Percentiles rank a stretch among this genome's conserved stretches.
Evolutionary conservation across 2,888 invertebrate genomes (phyloP).

Genomic region (Diploptera punctata): DNA sequence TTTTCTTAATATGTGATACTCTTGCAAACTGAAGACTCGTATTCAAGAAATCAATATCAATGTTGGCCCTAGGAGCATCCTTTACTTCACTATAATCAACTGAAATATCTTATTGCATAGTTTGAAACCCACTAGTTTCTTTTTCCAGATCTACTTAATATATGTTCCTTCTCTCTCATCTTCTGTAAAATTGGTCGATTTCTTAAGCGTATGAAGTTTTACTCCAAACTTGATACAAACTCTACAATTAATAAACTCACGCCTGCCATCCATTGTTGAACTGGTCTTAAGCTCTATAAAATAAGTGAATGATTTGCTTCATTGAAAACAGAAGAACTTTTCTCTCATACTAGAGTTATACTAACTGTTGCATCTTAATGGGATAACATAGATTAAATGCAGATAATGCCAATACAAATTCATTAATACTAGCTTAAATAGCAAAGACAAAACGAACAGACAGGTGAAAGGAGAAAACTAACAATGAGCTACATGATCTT

Average conservation of each 20-base stretch:
- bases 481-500: too few relatives aligned
- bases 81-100: background rate
- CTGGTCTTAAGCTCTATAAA: background rate
- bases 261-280: slow-evolving; percentile 1
- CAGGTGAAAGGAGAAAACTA: too few relatives aligned
- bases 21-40: background rate
- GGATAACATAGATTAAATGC: background rate
- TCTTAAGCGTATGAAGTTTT: background rate
- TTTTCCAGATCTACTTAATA: too few relatives aligned
- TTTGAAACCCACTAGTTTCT: background rate
- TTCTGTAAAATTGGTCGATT: background rate
- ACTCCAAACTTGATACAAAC: slow-evolving; percentile 1
- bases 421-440: too few relatives aligned
- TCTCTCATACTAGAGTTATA: background rate
- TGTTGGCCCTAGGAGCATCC: background rate
- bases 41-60: slow-evolving; percentile 6
- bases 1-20: background rate
- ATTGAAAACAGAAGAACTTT: background rate
- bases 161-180: too few relatives aligned
- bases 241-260: background rate
- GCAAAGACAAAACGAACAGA: too few relatives aligned
- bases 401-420: background rate
- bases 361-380: background rate
- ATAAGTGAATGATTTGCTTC: slow-evolving; percentile 4
- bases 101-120: background rate